Base-by-base conservation (phyloP, 2,113 vertebrate genomes). In the Eulemur macaco region DNA sequence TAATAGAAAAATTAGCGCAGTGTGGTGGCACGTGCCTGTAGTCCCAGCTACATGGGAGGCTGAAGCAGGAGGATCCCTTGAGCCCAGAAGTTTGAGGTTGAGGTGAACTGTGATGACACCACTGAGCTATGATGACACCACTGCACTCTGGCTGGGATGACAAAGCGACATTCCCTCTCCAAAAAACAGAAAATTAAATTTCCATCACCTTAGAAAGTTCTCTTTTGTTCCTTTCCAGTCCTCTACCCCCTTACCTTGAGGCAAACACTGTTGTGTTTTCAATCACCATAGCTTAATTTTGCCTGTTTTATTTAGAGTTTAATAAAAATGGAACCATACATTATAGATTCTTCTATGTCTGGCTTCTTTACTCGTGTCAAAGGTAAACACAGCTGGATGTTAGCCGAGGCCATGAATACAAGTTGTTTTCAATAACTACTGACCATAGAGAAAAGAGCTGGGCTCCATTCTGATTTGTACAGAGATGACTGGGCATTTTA, bases 241-340 rank as follows among this genome's bases (percentile, higher is more conserved):
- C 27, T 39, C 31, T 29, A 37, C 4, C 5, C 27, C 27, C 23
- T 78, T 77, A 11, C 50, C 52, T 81, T n/a, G 52, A 95, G 54
- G 39, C 45, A 47, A 71, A 54, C 71, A 34, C 23, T 63, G 10
- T 47, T 92, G 15, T 52, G 25, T 87, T 94, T 77, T 81, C 73
- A 64, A 27, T 81, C n/a, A n/a, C 12, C 31, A 27, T 34, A 81
- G 4, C 37, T 39, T 85, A 54, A 31, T 91, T 94, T 68, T 71
- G 50, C 18, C n/a, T 68, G 27, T 84, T 86, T 91, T 91, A 84
- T 86, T 91, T 91, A 84, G 23, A 64, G 50, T 85, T 63, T 83
- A 56, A 27, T 37, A 2, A 21, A 80, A 81, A 45, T 76, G 29
- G 42, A 76, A 13, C 68, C 18, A 60, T 23, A 66, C 2, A 39